These are phyloP conservation scores for Paramisgurnus dabryanus DNA, from an alignment of 2,113 vertebrate species.

Conservation along the genomic window DNA sequence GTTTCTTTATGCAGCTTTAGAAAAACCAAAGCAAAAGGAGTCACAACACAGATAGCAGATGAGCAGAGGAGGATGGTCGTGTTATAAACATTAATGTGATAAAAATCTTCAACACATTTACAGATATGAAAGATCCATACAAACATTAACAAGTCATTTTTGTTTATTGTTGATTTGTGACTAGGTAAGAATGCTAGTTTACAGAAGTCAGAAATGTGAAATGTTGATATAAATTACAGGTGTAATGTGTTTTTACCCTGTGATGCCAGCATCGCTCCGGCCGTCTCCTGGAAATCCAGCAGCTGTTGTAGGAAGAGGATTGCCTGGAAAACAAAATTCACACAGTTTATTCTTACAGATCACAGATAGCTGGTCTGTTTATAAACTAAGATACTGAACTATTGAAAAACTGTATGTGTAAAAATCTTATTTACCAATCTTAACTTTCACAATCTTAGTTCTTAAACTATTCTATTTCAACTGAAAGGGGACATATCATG, in stretches of 20 bases:
- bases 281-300: conserved; percentile 96
- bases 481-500: too few species aligned
- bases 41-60: background rate
- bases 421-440: too few species aligned
- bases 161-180: background rate
- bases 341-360: too few species aligned
- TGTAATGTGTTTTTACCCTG: conserved; percentile 79
- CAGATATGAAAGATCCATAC: background rate
- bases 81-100: conserved; percentile 15
- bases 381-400: too few species aligned
- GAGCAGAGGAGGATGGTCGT: background rate
- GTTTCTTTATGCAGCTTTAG: background rate
- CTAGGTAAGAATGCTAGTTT: too few species aligned
- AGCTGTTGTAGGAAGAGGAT: conserved; percentile 97
- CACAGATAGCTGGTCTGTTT: too few species aligned
- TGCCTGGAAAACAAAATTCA: conserved; percentile 73
- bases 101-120: background rate
- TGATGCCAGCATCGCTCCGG: conserved; percentile 95
- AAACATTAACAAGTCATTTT: background rate
- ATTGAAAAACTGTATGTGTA: too few species aligned
- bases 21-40: background rate
- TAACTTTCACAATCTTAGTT: too few species aligned
- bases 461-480: too few species aligned
- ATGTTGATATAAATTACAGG: background rate
- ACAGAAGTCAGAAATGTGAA: background rate